Conservation (phyloP, 2,888 invertebrate genomes). For the Apeira syringaria region DNA sequence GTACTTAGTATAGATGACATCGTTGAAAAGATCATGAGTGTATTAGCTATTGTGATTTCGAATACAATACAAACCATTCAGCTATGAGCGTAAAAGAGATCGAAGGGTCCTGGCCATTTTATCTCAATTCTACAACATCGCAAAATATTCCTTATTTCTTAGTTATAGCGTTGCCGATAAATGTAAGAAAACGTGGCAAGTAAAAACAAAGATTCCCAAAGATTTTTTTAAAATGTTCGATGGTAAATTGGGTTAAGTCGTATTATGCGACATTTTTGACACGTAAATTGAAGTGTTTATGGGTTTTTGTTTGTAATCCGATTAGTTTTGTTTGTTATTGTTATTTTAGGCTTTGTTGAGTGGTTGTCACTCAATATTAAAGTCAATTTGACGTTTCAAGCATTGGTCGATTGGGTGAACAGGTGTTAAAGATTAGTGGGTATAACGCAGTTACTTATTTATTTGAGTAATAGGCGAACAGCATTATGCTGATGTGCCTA, state of each 20-base stretch:
- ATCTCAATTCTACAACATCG: slow-evolving; percentile 16
- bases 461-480: too few relatives aligned
- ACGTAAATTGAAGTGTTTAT: slow-evolving; percentile 60
- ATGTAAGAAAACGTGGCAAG: slow-evolving; percentile 12
- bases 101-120: slow-evolving; percentile 33
- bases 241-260: slow-evolving; percentile 69
- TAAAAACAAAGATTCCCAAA: slow-evolving; percentile 35
- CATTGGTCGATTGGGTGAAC: slow-evolving; percentile 3
- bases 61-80: slow-evolving; percentile 57
- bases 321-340: slow-evolving; percentile 62
- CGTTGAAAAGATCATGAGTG: slow-evolving; percentile 79
- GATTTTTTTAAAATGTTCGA: slow-evolving; percentile 45
- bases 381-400: slow-evolving; percentile 31
- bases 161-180: slow-evolving; percentile 19
- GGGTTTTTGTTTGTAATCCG: slow-evolving; percentile 61
- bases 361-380: slow-evolving; percentile 29
- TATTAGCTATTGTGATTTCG: slow-evolving; percentile 69
- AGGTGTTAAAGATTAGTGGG: slow-evolving; percentile 23
- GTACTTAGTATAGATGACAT: slow-evolving; percentile 79
- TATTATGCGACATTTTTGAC: slow-evolving; percentile 55
- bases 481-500: too few relatives aligned
- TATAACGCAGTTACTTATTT: too few relatives aligned
- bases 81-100: slow-evolving; percentile 64
- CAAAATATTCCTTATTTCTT: slow-evolving; percentile 29
- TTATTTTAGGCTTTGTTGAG: slow-evolving; percentile 43